phyloP scores from a whole-genome alignment of 2,888 invertebrate species.

The Mimumesa dahlbomi region DNA sequence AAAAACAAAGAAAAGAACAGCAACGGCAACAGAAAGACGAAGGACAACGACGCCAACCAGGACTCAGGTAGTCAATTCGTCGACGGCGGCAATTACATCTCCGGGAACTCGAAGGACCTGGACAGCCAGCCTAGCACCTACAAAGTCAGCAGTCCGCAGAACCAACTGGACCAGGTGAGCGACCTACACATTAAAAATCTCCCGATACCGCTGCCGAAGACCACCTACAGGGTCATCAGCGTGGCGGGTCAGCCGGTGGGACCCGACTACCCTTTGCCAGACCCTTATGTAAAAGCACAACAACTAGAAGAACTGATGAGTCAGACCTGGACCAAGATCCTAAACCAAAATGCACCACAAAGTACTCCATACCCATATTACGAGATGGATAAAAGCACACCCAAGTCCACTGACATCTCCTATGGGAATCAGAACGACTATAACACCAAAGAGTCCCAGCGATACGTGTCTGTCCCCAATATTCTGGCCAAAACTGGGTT shows the following conservation, averaged over 20 bases:
- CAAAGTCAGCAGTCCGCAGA: conserved; percentile 64
- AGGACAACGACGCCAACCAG: conserved; percentile 46
- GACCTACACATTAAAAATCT: conserved; percentile 58
- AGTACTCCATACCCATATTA: conserved; percentile 40
- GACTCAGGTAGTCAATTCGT: conserved; percentile 62
- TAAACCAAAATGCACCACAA: conserved; percentile 67
- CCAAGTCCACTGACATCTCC: conserved; percentile 14
- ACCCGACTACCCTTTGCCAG: conserved; percentile 66
- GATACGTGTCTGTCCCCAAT: conserved; percentile 41
- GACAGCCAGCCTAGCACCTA: conserved; percentile 72
- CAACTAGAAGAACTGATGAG: conserved; percentile 74
- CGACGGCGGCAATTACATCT: conserved; percentile 73
- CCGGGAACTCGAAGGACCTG: conserved; percentile 69
- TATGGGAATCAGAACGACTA: conserved; percentile 50
- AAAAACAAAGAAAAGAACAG: conserved; percentile 25
- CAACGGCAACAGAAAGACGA: conserved; percentile 59
- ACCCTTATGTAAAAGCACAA: conserved; percentile 66
- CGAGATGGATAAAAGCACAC: conserved; percentile 33
- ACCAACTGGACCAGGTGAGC: conserved; percentile 65
- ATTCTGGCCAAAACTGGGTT: conserved; percentile 71
- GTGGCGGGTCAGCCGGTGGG: conserved; percentile 69
- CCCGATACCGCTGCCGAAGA: conserved; percentile 50
- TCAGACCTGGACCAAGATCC: conserved; percentile 68
- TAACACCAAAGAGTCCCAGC: conserved; percentile 35
- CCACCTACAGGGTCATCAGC: conserved; percentile 71